phyloP scores from a whole-genome alignment of 2,113 vertebrate genomes.

The Hyla sarda region DNA sequence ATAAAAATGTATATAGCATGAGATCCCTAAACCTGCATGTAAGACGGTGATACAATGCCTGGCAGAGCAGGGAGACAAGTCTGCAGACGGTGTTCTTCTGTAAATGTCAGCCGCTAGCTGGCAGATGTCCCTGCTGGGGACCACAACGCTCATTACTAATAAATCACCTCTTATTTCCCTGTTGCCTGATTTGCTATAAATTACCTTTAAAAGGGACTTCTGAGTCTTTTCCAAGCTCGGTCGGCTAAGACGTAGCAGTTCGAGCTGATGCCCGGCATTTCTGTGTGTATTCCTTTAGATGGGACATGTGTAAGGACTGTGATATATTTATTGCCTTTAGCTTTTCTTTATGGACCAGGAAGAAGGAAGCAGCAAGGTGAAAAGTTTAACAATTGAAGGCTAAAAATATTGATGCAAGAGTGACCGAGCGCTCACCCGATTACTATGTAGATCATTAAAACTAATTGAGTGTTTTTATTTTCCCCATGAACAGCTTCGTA shows the following conservation, averaged over 20 bases:
- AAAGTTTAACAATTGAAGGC: conserved; percentile 11
- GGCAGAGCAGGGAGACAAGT: background rate
- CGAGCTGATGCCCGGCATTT: background rate
- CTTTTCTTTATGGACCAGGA: background rate
- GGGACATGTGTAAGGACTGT: background rate
- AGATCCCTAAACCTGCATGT: background rate
- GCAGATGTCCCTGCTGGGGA: conserved; percentile 42
- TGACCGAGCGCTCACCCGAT: background rate
- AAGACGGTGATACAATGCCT: background rate
- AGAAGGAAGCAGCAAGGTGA: background rate
- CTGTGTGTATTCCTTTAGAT: background rate
- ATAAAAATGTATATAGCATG: background rate
- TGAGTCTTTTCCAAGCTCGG: background rate
- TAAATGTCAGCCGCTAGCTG: conserved; percentile 38
- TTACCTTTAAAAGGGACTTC: conserved; percentile 23
- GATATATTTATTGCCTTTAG: background rate
- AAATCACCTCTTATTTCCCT: conserved; percentile 38
- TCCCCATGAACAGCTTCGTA: background rate
- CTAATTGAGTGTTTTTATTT: no score
- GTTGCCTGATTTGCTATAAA: conserved; percentile 30
- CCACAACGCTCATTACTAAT: conserved; percentile 35
- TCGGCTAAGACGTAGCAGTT: background rate
- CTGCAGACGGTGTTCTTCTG: conserved; percentile 18
- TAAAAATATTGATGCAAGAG: background rate
- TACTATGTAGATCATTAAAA: background rate